phyloP scores from a whole-genome alignment of 2,888 invertebrate genomes.

The Eupithecia tripunctaria region DNA sequence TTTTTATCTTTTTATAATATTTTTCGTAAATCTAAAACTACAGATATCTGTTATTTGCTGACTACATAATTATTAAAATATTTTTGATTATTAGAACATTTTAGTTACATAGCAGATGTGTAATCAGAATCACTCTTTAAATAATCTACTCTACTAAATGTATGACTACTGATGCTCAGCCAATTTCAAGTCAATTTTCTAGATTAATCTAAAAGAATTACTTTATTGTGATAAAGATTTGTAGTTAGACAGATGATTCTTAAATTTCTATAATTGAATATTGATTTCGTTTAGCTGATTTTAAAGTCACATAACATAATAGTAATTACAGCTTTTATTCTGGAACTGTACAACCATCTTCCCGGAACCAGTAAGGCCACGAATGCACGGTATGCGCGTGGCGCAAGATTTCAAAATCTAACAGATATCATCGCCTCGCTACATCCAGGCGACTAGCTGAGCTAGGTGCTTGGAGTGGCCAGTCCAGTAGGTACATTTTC shows the following conservation, averaged over 20 bases:
- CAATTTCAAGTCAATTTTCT: not conserved
- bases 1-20: slow-evolving; percentile 16
- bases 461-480: not conserved
- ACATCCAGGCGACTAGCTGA: not conserved
- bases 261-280: not conserved
- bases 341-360: not conserved
- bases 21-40: slow-evolving; percentile 8
- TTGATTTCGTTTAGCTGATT: not conserved
- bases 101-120: not conserved
- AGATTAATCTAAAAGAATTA: not conserved
- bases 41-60: not conserved
- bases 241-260: not conserved
- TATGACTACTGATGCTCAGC: not conserved
- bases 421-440: not conserved
- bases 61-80: not conserved
- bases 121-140: not conserved
- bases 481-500: not conserved
- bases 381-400: not conserved
- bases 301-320: not conserved
- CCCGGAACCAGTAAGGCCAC: not conserved
- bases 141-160: not conserved
- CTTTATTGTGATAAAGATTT: not conserved
- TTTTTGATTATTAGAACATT: not conserved
- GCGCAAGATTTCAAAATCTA: not conserved
- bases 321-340: not conserved